Evolutionary conservation across 2,113 vertebrate genomes (phyloP).

Genomic region (Indicator maculatus): DNA sequence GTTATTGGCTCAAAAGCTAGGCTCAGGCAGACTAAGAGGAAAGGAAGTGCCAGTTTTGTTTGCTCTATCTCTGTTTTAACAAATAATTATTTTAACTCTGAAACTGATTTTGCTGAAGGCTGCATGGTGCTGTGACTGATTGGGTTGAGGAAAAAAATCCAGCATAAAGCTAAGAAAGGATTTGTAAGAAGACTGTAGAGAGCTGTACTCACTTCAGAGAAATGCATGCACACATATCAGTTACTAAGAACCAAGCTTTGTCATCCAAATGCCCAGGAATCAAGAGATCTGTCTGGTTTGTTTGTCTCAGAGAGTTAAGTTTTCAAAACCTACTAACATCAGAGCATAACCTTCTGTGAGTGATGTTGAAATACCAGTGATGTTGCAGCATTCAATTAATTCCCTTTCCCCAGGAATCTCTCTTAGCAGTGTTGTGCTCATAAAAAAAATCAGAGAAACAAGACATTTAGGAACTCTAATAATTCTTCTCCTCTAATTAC

Average conservation of each 20-base stretch:
- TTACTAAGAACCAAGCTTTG: neutral
- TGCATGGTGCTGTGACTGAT: neutral
- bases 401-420: neutral
- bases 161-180: neutral
- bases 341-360: neutral
- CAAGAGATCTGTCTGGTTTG: neutral
- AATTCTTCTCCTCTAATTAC: neutral
- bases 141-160: neutral
- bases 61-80: neutral
- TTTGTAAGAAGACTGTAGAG: neutral
- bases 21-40: neutral
- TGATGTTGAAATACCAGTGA: neutral
- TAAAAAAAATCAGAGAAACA: neutral
- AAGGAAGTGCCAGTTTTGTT: neutral
- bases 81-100: neutral
- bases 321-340: neutral
- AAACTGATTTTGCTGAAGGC: neutral
- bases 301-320: neutral
- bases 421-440: neutral
- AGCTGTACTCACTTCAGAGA: neutral
- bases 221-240: neutral
- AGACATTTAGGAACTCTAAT: neutral
- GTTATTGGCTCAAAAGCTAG: neutral
- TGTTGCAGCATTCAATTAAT: neutral
- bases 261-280: neutral